phyloP scores from a whole-genome alignment of 2,888 invertebrate species.

The Hypena proboscidalis region DNA sequence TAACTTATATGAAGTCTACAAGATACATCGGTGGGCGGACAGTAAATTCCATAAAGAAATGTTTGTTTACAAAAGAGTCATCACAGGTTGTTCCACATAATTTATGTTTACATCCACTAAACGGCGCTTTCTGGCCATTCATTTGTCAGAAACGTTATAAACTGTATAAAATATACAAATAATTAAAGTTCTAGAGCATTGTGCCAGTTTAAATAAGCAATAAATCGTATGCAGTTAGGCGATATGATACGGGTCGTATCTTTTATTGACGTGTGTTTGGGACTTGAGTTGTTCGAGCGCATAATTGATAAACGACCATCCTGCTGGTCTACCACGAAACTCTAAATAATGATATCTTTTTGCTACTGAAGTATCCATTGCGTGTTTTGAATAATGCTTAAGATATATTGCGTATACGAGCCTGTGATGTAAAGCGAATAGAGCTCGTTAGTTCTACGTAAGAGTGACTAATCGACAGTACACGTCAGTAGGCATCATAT shows the following conservation, averaged over 20 bases:
- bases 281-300: constrained; percentile 26
- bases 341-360: constrained; percentile 1
- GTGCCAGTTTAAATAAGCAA: constrained; percentile 25
- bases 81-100: constrained; percentile 16
- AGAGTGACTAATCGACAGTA: constrained; percentile 17
- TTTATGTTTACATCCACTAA: constrained; percentile 29
- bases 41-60: constrained; percentile 6
- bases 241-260: constrained; percentile 28
- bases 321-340: constrained; percentile 5
- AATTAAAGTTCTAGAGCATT: constrained; percentile 21
- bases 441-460: too few species aligned
- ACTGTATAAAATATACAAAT: constrained; percentile 27
- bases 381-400: constrained; percentile 2
- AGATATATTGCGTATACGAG: background rate
- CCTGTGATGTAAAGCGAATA: constrained; percentile 23
- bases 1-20: too few species aligned
- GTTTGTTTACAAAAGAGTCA: constrained; percentile 19
- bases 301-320: constrained; percentile 33
- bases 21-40: constrained; percentile 1
- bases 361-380: constrained; percentile 16
- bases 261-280: constrained; percentile 38
- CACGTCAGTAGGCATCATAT: constrained; percentile 28
- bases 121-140: constrained; percentile 27
- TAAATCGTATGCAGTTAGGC: constrained; percentile 39
- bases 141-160: constrained; percentile 30